phyloP scores from a whole-genome alignment of 2,888 invertebrate genomes.

The Rambutsinella grinnellia region DNA sequence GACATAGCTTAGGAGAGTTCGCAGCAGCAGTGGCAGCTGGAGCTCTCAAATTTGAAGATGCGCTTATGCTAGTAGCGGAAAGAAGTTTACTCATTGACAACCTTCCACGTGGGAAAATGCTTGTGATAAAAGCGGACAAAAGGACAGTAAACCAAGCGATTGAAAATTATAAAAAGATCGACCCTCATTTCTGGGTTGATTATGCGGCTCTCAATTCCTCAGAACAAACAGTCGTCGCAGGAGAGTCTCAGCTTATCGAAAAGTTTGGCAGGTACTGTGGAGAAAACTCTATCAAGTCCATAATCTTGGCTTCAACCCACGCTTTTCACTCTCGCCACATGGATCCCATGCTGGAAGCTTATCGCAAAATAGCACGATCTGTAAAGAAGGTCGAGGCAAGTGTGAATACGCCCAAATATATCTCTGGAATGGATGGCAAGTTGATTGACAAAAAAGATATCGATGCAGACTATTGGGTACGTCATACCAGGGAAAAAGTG shows the following conservation, averaged over 20 bases:
- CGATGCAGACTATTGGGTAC: constrained; percentile 31
- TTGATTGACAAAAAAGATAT: neutral
- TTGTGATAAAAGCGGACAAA: constrained; percentile 47
- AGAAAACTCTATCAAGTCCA: neutral
- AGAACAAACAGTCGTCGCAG: constrained; percentile 56
- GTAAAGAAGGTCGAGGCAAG: constrained; percentile 3
- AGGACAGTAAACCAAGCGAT: constrained; percentile 5
- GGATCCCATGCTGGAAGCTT: constrained; percentile 29
- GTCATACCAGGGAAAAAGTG: constrained; percentile 36
- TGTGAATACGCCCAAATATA: neutral
- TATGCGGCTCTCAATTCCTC: constrained; percentile 51
- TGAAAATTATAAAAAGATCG: neutral
- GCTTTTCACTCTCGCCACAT: constrained; percentile 39
- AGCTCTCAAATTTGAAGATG: constrained; percentile 42
- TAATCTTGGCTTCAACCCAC: constrained; percentile 26
- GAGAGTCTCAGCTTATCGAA: constrained; percentile 2
- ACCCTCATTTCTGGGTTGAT: constrained; percentile 35
- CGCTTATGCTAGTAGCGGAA: constrained; percentile 48
- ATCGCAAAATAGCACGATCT: constrained; percentile 7
- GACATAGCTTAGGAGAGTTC: constrained; percentile 58
- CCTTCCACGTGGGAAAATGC: constrained; percentile 51
- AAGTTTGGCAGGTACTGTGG: constrained; percentile 5
- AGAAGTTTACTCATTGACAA: constrained; percentile 52
- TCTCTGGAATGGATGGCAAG: constrained; percentile 35
- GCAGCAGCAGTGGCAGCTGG: constrained; percentile 53